Evolutionary conservation across 92 coral and sea anemone species (phyloP), one percentile per base, ranked within the genome.

Genomic region (Epizoanthus stellaris): DNA sequence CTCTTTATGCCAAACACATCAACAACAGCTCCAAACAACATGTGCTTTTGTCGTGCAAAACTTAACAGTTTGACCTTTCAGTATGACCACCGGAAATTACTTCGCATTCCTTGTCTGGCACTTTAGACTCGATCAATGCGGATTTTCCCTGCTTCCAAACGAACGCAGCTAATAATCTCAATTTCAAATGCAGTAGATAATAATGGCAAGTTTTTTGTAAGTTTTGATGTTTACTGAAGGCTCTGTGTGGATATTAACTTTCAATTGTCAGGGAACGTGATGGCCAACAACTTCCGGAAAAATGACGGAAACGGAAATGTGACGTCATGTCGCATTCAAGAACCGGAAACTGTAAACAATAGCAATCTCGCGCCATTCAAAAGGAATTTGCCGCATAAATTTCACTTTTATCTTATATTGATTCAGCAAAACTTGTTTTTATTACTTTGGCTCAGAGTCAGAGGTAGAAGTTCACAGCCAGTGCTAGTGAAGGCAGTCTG

Each of bases 341-440:
- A 30, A 79, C 83, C 83, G 83, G 83, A 79, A 79, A 79, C 72
- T 20, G 15, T 63, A 62, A 63, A 79, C 83, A 79, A 79, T 79
- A 79, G 83, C 73, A 79, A 75, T 79, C 83, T 79, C 83, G 83
- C 62, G 83, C 83, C 83, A 79, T 63, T 79, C 60, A 63, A 40
- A 76, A 12, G 71, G 83, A 79, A 79, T 79, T 45, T 62, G 42
- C 71, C 83, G 72, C 58, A 62, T 11, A 21, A 21, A 11, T 40
- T 62, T 79, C 72, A 25, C 43, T 64, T 63, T 79, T 34, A 43
- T 20, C 57, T 42, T 7, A 17, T 68, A 38, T 68, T 68, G 73
- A 59, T 30, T 76, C 68, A 43, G 52, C 13, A 13, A 76, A 30
- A 45, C 43, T 43, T 23, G 39, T 42, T 64, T 23, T 67, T 20